Percentiles rank a stretch among this genome's conserved stretches.
Evolutionary conservation across 2,113 vertebrate species (phyloP).

Genomic region (Clarias magur): DNA sequence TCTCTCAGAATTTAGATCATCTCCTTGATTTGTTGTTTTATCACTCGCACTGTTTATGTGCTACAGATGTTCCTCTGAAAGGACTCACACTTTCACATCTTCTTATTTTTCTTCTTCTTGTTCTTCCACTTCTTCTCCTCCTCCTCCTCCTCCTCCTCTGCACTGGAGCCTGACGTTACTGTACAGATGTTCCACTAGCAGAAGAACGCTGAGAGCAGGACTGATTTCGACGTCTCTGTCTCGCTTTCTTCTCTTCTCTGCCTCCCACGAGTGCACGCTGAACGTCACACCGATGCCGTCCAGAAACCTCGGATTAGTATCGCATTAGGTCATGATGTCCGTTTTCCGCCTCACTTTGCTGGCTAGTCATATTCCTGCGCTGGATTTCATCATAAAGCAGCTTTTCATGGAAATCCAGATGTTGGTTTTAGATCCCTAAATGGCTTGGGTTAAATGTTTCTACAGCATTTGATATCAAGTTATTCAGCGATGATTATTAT

Average conservation of each 20-base stretch:
- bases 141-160: background rate
- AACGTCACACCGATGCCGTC: background rate
- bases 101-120: background rate
- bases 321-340: background rate
- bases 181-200: background rate
- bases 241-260: background rate
- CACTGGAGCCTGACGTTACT: background rate
- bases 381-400: background rate
- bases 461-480: background rate
- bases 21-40: conserved; percentile 33
- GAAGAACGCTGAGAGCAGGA: background rate
- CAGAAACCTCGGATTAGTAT: background rate
- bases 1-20: background rate
- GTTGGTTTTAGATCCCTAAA: background rate
- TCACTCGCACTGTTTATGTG: conserved; percentile 37
- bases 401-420: background rate
- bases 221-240: background rate
- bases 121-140: background rate
- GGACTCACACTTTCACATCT: background rate
- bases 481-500: background rate
- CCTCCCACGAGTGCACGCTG: background rate
- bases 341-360: background rate
- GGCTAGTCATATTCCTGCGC: background rate
- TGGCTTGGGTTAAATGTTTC: background rate
- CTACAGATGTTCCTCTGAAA: conserved; percentile 21